phyloP scores from a whole-genome alignment of 2,888 invertebrate genomes.

The Bedellia somnulentella region DNA sequence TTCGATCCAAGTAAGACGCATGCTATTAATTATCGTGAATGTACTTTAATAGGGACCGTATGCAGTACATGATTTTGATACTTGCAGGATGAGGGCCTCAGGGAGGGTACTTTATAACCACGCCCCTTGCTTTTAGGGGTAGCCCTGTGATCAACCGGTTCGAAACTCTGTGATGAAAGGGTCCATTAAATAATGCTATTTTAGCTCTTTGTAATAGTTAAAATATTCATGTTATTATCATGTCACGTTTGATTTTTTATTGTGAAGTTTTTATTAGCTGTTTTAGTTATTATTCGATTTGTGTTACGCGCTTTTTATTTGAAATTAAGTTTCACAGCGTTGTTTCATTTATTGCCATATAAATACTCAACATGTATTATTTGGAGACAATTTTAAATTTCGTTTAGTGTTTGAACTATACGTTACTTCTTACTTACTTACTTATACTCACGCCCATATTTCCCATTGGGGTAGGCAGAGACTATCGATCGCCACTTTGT shows the following conservation, averaged over 20 bases:
- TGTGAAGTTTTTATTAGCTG: constrained; percentile 14
- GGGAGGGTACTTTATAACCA: constrained; percentile 29
- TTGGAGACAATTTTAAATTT: too few relatives aligned
- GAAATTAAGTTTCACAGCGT: too few relatives aligned
- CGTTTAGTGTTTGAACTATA: too few relatives aligned
- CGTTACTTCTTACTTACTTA: too few relatives aligned
- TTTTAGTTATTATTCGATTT: too few relatives aligned
- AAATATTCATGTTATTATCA: constrained; percentile 50
- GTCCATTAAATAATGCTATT: not conserved
- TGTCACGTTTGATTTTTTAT: constrained; percentile 46
- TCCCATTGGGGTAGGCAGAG: too few relatives aligned
- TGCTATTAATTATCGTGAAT: constrained; percentile 56
- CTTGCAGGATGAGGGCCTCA: constrained; percentile 20
- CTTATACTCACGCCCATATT: too few relatives aligned
- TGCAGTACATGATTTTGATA: constrained; percentile 36
- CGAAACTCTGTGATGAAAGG: not conserved
- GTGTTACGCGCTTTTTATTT: too few relatives aligned
- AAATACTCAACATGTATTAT: too few relatives aligned
- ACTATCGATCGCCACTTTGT: too few relatives aligned
- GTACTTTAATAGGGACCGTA: constrained; percentile 49
- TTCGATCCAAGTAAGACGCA: too few relatives aligned
- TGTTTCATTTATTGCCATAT: too few relatives aligned
- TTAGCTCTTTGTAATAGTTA: constrained; percentile 34
- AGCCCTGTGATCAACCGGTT: constrained; percentile 11
- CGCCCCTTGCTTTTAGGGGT: constrained; percentile 27